Evolutionary conservation across 2,797 vertebrate genomes (phyloP), one percentile per base, ranked within the genome.

Genomic region (Rhyacichthys aspro): DNA sequence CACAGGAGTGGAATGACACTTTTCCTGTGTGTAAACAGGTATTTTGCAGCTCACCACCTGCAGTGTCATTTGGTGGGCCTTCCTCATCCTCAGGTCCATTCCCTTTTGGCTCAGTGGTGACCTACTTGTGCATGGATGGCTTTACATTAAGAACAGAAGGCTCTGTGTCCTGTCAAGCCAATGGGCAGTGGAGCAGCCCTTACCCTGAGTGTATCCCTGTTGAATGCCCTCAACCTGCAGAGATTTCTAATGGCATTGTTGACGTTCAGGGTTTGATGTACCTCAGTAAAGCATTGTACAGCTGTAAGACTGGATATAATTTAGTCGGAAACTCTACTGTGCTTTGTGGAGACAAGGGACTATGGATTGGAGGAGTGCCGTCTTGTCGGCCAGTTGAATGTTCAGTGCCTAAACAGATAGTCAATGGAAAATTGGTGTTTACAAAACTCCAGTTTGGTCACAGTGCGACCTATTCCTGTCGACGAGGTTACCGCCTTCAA

Each of bases 251-350:
- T 0, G 96, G 97, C 28, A 96, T 98, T 55, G 93, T 98, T 3
- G 96, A 99, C 11, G 95, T 98, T 12, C 98, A 99, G 79, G 98
- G 98, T 33, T 93, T 98, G 49, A 96, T 95, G 79, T 99, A 97
- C 77, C 96, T 98, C 60, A 98, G 95, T 86, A 96, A 95, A 59
- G 97, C 96, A 0, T 87, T 95, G 33, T 99, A 99, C 65, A 95
- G 94, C 9, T 99, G 98, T 73, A 96, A 93, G 70, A 91, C 93
- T 34, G 97, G 98, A 17, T 97, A 95, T 65, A 91, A 94, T 33
- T 79, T 99, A 55, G 73, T 91, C 0, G 98, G 98, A 1, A 98
- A 98, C 61, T 79, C 92, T 2, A 98, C 95, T 5, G 88, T 94
- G 12, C 93, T 98, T 55, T 99, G 98, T 80, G 97, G 96, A 55